phyloP scores from a whole-genome alignment of 2,113 vertebrate species.

The Thalassoma bifasciatum region DNA sequence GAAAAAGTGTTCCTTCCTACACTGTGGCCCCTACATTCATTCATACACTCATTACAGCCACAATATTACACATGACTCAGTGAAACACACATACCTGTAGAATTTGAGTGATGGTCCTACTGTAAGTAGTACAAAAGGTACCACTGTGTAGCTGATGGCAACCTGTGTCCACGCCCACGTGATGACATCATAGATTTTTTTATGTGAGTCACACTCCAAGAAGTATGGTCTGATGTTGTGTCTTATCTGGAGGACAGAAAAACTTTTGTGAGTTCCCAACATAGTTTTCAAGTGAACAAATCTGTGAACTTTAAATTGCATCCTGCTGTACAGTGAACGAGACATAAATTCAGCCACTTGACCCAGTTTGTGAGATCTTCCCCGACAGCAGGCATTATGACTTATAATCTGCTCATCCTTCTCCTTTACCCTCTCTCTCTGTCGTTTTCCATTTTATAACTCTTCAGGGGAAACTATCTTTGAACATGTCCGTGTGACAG shows the following conservation, averaged over 20 bases:
- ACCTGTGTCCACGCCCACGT: constrained; percentile 93
- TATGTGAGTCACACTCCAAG: constrained; percentile 84
- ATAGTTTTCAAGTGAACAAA: background rate
- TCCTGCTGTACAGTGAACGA: background rate
- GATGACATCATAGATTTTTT: constrained; percentile 89
- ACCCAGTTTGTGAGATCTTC: constrained; percentile 21
- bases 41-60: constrained; percentile 8
- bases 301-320: too few species aligned
- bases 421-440: background rate
- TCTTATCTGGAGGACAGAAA: constrained; percentile 85
- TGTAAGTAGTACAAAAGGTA: constrained; percentile 94
- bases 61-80: background rate
- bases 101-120: constrained; percentile 91
- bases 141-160: constrained; percentile 95
- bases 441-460: constrained; percentile 7
- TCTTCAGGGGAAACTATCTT: constrained; percentile 10
- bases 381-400: constrained; percentile 3
- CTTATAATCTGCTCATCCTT: constrained; percentile 23
- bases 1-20: constrained; percentile 42
- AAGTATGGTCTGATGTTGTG: constrained; percentile 92
- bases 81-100: constrained; percentile 86
- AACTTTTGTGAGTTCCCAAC: background rate
- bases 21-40: constrained; percentile 13
- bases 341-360: constrained; percentile 16
- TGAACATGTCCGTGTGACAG: background rate